Percentiles rank a stretch among this genome's conserved stretches.
These are phyloP conservation scores for Trachythela sp. DNA, from an alignment of 64 coral and sea anemone genomes.

Conservation along the genomic window DNA sequence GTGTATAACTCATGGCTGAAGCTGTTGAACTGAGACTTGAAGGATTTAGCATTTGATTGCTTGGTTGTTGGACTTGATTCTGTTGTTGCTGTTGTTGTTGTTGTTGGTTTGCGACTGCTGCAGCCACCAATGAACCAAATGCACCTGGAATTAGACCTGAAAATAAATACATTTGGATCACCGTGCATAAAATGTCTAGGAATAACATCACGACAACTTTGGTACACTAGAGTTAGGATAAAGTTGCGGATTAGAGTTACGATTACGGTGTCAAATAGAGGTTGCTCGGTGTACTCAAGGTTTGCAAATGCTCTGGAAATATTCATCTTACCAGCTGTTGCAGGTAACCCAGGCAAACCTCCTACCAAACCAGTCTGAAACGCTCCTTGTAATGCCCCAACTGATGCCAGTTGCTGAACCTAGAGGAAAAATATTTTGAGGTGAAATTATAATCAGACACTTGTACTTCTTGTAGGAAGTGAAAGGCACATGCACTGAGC, in stretches of 20 bases:
- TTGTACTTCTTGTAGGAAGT: too few relatives aligned
- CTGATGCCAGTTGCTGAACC: constrained; percentile 4
- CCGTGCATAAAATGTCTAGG: too few relatives aligned
- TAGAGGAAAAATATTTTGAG: not conserved
- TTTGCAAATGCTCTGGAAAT: not conserved
- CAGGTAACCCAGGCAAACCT: not conserved
- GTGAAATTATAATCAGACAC: too few relatives aligned
- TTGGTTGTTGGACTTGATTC: not conserved
- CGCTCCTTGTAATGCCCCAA: not conserved
- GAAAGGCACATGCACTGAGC: too few relatives aligned
- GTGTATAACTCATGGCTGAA: not conserved
- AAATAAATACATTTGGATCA: not conserved
- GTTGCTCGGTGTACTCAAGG: too few relatives aligned
- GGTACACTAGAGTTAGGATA: too few relatives aligned
- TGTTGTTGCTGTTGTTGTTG: constrained; percentile 62
- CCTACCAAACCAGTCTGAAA: not conserved
- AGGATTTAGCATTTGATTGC: not conserved
- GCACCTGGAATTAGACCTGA: constrained; percentile 10
- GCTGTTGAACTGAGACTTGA: not conserved
- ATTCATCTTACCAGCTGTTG: not conserved
- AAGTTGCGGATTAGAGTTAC: too few relatives aligned
- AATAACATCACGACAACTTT: too few relatives aligned
- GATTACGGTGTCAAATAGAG: too few relatives aligned
- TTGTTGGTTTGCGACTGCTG: constrained; percentile 80
- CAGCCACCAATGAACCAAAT: constrained; percentile 55